A percentile compares a stretch with the other conserved stretches of the same genome.
These are phyloP conservation scores for Dynastes tityus DNA, from an alignment of 2,888 invertebrate species.

Conservation along the genomic window DNA sequence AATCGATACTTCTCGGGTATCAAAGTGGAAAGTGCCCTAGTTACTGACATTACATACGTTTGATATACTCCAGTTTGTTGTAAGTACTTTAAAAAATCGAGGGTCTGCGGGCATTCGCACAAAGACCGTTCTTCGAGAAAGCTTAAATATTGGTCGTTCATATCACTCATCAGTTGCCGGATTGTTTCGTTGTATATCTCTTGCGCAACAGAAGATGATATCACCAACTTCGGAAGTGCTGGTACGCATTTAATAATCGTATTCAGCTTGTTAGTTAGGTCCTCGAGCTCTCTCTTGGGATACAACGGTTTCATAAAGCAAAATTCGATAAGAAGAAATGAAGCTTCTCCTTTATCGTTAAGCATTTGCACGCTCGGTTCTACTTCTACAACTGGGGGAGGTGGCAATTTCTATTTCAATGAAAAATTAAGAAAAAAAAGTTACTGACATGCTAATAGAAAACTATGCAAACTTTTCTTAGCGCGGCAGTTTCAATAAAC, in stretches of 20 bases:
- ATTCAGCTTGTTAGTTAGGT: constrained; percentile 59
- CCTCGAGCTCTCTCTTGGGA: constrained; percentile 62
- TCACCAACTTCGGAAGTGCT: constrained; percentile 58
- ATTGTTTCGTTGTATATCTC: constrained; percentile 63
- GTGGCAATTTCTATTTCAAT: constrained; percentile 53
- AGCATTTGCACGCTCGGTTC: constrained; percentile 64
- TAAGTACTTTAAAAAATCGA: constrained; percentile 55
- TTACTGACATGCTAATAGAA: background rate
- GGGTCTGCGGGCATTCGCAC: constrained; percentile 55
- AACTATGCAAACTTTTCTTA: too few species aligned
- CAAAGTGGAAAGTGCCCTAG: constrained; percentile 60
- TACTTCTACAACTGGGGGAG: constrained; percentile 57
- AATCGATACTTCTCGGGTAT: constrained; percentile 53
- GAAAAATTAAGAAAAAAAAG: background rate
- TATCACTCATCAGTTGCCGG: constrained; percentile 60
- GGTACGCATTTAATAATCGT: constrained; percentile 56
- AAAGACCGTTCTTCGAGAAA: constrained; percentile 57
- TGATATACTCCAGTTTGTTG: constrained; percentile 59
- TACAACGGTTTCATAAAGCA: constrained; percentile 64
- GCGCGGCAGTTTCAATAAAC: too few species aligned
- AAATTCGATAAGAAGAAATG: constrained; percentile 67
- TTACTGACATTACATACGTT: constrained; percentile 62
- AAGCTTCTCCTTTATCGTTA: constrained; percentile 64
- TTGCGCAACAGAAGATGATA: constrained; percentile 61
- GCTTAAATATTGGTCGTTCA: constrained; percentile 62